Percentiles rank a stretch among this genome's conserved stretches.
Conservation (phyloP, 1,140 invertebrate genomes). For the Scaptodrosophila lebanonensis region DNA sequence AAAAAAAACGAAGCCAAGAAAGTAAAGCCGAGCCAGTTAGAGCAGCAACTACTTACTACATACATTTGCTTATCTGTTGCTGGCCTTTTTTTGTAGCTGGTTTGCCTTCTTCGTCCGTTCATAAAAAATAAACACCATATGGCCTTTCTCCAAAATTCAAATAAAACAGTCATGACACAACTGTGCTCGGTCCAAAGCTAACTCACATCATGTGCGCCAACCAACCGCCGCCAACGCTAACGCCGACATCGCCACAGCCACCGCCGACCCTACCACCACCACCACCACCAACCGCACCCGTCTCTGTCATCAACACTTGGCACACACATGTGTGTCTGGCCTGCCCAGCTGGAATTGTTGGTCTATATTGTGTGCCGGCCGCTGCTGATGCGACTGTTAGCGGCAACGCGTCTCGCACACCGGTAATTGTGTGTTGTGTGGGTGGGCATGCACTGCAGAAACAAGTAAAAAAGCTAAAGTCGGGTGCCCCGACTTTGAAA, state of each 20-base stretch:
- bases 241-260: too few species aligned
- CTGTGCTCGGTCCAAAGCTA: slow-evolving; percentile 16
- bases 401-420: slow-evolving; percentile 61
- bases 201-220: slow-evolving; percentile 63
- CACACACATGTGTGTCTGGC: slow-evolving; percentile 29
- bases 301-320: too few species aligned
- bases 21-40: slow-evolving; percentile 16
- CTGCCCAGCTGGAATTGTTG: slow-evolving; percentile 30
- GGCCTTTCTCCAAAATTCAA: slow-evolving; percentile 66
- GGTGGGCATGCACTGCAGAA: neutral
- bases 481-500: too few species aligned
- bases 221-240: too few species aligned
- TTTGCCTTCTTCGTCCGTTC: neutral
- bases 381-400: slow-evolving; percentile 19
- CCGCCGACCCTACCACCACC: too few species aligned
- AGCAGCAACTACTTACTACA: slow-evolving; percentile 15
- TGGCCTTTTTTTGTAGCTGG: slow-evolving; percentile 5
- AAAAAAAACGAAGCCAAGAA: slow-evolving; percentile 5
- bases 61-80: slow-evolving; percentile 27
- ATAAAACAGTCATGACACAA: slow-evolving; percentile 62
- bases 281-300: too few species aligned
- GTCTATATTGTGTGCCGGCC: slow-evolving; percentile 30
- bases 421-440: slow-evolving; percentile 15
- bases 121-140: slow-evolving; percentile 39
- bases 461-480: slow-evolving; percentile 18